Percentiles rank a stretch among this genome's conserved stretches.
phyloP scores from a whole-genome alignment of 30 jellyfish, hydroid and myxozoan genomes.

The Aurelia coerulea region DNA sequence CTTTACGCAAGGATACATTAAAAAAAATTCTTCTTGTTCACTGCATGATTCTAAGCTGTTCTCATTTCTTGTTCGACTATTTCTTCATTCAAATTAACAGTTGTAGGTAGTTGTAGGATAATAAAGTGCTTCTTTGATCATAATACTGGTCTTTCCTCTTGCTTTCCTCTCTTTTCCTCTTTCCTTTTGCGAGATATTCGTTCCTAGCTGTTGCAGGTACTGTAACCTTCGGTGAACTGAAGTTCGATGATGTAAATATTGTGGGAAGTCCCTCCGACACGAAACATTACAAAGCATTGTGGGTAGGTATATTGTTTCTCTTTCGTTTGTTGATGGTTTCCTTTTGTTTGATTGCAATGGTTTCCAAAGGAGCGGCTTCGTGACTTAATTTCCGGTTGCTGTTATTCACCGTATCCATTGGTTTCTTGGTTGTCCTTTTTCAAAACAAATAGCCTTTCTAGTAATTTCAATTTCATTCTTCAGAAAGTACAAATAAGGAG shows the following conservation, averaged over 20 bases:
- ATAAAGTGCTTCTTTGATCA: not conserved
- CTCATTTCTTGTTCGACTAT: not conserved
- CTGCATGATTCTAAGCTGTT: conserved; percentile 24
- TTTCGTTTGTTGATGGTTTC: not conserved
- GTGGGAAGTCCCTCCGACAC: conserved; percentile 46
- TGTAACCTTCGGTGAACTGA: conserved; percentile 11
- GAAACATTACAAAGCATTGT: conserved; percentile 48
- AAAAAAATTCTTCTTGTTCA: conserved; percentile 18
- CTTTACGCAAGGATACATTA: conserved; percentile 56
- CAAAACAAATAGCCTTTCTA: no score
- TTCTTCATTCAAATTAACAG: not conserved
- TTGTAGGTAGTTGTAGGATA: not conserved
- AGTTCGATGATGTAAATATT: conserved; percentile 29
- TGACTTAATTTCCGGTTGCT: not conserved
- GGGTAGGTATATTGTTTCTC: conserved; percentile 50
- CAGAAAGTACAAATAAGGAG: no score
- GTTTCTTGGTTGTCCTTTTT: no score
- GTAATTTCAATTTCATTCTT: no score
- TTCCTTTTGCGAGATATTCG: not conserved
- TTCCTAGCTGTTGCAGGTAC: not conserved
- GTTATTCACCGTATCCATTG: no score
- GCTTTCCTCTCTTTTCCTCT: not conserved
- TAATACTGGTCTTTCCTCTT: not conserved
- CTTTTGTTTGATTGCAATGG: no score
- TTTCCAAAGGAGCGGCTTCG: conserved; percentile 4